A percentile compares a stretch with the other conserved stretches of the same genome.
These are phyloP conservation scores for Pangasius djambal DNA, from an alignment of 2,797 vertebrate genomes.

Conservation along the genomic window DNA sequence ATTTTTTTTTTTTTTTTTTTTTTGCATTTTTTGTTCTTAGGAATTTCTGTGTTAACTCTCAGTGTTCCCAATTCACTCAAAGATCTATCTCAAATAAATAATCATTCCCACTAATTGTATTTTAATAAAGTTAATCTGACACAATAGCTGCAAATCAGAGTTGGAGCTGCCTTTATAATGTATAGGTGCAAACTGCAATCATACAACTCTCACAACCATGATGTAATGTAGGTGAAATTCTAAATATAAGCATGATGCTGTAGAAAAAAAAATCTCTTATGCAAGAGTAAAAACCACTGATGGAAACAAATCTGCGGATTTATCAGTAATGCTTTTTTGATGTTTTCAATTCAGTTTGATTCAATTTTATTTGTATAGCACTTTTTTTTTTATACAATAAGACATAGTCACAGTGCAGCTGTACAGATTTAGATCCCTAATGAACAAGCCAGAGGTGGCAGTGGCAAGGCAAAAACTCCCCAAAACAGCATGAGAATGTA, in stretches of 20 bases:
- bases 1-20: background rate
- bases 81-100: background rate
- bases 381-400: background rate
- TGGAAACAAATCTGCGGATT: background rate
- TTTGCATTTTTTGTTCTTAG: background rate
- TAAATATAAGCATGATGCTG: background rate
- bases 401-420: background rate
- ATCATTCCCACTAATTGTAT: background rate
- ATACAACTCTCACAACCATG: background rate
- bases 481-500: background rate
- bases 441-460: background rate
- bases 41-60: background rate
- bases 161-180: background rate
- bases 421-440: background rate
- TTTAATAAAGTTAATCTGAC: background rate
- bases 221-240: background rate
- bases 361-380: background rate
- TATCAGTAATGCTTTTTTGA: background rate
- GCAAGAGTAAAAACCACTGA: background rate
- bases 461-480: background rate
- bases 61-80: background rate
- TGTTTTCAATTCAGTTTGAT: background rate
- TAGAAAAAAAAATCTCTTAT: background rate
- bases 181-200: background rate
- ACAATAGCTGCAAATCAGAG: background rate